Base-by-base conservation (phyloP, 2,113 vertebrate species). In the Benitochromis conjunctus region DNA sequence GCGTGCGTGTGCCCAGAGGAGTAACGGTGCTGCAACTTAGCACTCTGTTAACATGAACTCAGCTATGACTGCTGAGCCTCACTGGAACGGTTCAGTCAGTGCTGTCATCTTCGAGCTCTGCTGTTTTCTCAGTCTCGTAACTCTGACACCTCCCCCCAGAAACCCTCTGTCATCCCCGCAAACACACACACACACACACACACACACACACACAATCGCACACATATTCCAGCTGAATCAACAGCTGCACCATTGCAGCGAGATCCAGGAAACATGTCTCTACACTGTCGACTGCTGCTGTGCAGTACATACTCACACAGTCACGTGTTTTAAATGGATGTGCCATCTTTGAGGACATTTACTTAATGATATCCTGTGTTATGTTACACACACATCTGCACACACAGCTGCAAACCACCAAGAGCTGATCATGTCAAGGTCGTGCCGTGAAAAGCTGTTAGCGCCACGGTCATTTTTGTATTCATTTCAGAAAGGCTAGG, bases 191-290 rank as follows among this genome's bases (percentile, higher is more conserved):
- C 48, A 54, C 71, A 84, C 77, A 74, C 80, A 21, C 60, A 79
- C 74, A 82, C 58, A 79, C 74, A 82, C 58, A 79, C 74, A 84
- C 77, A 74, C 80, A 21, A 55, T 46, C 82, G 54, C 74, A 29
- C 51, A 66, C 9, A 81, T 77, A 84, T 54, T 91, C 90, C 94
- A 95, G 95, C 96, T 96, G 95, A 92, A 95, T 92, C 91, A 96
- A 96, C 95, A 95, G 95, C 94, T 95, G 94, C 86, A 91, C 71
- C 84, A 82, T 92, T 31, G 55, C 91, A 91, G 60, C 5, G 21
- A 69, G 6, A 79, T 77, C 81, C 93, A 91, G 94, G 93, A 95
- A 94, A 93, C 92, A 87, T 87, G 79, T 80, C 87, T 86, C 86
- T 87, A 79, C 93, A 89, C 90, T 91, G 88, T 88, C 80, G 88